Conservation (phyloP, 2,888 invertebrate species). For the Patella pellucida region DNA sequence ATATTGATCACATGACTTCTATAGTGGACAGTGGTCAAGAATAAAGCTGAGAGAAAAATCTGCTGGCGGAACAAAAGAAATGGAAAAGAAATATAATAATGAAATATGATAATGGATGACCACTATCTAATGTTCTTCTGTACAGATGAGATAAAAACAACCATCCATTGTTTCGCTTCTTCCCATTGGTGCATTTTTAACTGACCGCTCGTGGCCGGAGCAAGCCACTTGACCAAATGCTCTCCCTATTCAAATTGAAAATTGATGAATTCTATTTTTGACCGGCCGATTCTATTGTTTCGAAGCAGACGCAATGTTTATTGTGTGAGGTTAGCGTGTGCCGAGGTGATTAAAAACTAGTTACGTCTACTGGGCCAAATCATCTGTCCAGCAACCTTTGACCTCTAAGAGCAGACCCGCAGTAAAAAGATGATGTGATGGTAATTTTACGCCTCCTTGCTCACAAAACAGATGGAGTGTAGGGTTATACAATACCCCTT, state of each 20-base stretch:
- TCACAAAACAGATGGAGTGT: not conserved
- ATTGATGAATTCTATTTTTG: constrained; percentile 10
- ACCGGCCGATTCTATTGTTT: not conserved
- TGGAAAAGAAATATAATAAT: not conserved
- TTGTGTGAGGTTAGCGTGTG: constrained; percentile 1
- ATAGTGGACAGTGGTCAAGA: not conserved
- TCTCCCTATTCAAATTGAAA: not conserved
- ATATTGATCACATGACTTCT: not conserved
- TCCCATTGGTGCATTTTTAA: not conserved
- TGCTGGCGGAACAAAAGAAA: constrained; percentile 5
- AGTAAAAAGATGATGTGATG: not conserved
- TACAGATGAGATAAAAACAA: too few species aligned
- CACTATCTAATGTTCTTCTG: not conserved
- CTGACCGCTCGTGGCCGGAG: constrained; percentile 8
- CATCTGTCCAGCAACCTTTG: not conserved
- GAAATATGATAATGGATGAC: constrained; percentile 4
- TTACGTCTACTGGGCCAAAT: not conserved
- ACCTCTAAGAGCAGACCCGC: not conserved
- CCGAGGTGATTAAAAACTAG: constrained; percentile 8
- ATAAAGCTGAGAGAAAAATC: not conserved
- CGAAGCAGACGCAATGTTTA: not conserved
- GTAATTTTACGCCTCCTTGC: not conserved
- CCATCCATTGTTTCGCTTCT: not conserved
- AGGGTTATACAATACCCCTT: not conserved
- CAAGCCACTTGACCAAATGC: not conserved